Base-by-base conservation (phyloP, 2,113 vertebrate genomes). In the Picathartes gymnocephalus region DNA sequence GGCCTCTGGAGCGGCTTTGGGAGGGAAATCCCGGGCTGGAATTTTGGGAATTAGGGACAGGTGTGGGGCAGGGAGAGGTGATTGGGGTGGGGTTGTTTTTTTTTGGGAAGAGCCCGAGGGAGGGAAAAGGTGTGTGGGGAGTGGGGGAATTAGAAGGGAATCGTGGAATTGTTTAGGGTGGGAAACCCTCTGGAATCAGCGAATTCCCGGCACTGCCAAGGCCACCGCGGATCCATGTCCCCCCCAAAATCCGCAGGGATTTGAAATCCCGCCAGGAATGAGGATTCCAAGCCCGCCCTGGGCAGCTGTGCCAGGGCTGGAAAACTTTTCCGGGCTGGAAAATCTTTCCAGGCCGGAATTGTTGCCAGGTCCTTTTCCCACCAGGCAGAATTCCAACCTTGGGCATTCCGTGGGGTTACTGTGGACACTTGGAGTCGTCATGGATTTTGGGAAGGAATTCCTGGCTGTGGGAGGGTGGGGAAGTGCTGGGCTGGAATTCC, bases 81-180 rank as follows among this genome's bases (percentile, higher is more conserved):
- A 16, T 2, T 2, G 45, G 45, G 24, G 21, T 0, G 18, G 11
- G 24, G 3, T n/a, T n/a, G n/a, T n/a, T n/a, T n/a, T n/a, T 13
- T 58, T 44, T 28, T 8, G 35, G 35, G 60, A 65, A 15, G 33
- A 44, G 4, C 20, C 31, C 1, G 3, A 6, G 9, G 11, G 19
- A 9, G 18, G 45, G 22, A 8, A 60, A 62, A 85, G 24, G 27
- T 8, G 7, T 5, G 39, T 9, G 9, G n/a, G 40, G n/a, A 27
- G 21, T 33, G 11, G 9, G n/a, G 40, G n/a, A 27, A 24, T 33
- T 11, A 30, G 17, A 64, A 37, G 15, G 18, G 39, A 15, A 42
- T 21, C 11, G 2, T 4, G 60, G 76, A 64, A 78, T 78, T 35
- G 3, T n/a, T 78, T 6, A 3, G 47, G 58, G 17, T 42, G 58